phyloP scores from a whole-genome alignment of 1,140 invertebrate species.

The Meloidogyne floridensis region DNA sequence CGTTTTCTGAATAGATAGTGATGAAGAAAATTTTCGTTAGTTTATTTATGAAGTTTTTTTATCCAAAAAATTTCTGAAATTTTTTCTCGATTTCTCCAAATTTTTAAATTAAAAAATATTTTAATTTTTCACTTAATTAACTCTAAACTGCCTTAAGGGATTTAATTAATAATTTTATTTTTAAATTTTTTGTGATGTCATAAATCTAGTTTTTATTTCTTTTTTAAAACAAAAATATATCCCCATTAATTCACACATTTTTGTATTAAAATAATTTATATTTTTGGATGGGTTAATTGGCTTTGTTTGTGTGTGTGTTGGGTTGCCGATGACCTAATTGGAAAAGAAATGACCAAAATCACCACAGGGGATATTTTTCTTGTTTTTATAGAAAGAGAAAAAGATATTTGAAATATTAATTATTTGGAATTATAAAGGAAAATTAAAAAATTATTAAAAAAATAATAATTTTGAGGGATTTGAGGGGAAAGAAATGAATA shows the following conservation, averaged over 20 bases:
- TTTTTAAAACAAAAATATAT: not conserved
- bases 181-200: not conserved
- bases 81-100: too few relatives aligned
- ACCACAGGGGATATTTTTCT: constrained; percentile 14
- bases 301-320: not conserved
- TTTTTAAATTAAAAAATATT: too few relatives aligned
- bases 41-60: too few relatives aligned
- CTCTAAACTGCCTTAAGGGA: not conserved
- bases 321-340: constrained; percentile 22
- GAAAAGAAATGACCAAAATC: not conserved
- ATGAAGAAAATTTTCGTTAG: too few relatives aligned
- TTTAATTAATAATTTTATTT: not conserved
- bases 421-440: not conserved
- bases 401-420: not conserved
- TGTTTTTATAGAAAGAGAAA: not conserved
- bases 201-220: not conserved
- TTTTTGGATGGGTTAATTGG: too few relatives aligned
- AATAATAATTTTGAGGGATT: too few relatives aligned
- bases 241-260: not conserved
- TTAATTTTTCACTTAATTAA: too few relatives aligned
- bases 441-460: not conserved
- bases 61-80: too few relatives aligned
- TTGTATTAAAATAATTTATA: not conserved
- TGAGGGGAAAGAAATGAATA: too few relatives aligned
- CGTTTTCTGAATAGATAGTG: too few relatives aligned